phyloP scores from a whole-genome alignment of 2,888 invertebrate species.

The Apodemia mormo region DNA sequence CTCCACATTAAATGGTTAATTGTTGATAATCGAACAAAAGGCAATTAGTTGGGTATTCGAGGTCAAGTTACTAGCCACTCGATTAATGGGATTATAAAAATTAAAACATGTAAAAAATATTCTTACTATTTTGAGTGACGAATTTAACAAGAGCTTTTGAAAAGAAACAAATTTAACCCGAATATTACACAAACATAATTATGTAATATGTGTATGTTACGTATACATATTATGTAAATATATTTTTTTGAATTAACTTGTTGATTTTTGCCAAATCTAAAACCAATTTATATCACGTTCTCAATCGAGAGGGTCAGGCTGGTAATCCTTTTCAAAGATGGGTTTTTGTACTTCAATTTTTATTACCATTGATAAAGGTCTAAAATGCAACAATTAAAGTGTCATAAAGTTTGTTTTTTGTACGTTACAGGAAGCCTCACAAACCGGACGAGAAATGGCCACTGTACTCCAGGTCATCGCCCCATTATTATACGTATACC shows the following conservation, averaged over 20 bases:
- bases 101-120: too few relatives aligned
- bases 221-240: too few relatives aligned
- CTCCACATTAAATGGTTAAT: too few relatives aligned
- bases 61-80: too few relatives aligned
- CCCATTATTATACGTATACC: conserved; percentile 94
- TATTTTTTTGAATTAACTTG: conserved; percentile 11
- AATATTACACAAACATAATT: too few relatives aligned
- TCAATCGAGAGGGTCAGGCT: background rate
- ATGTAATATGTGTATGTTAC: too few relatives aligned
- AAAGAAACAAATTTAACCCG: too few relatives aligned
- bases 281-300: conserved; percentile 4
- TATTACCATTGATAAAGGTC: background rate
- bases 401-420: background rate
- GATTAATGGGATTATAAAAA: too few relatives aligned
- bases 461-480: conserved; percentile 90
- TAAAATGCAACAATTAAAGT: background rate
- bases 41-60: too few relatives aligned
- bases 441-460: conserved; percentile 92
- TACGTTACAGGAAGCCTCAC: conserved; percentile 79
- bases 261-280: conserved; percentile 8
- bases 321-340: background rate
- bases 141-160: too few relatives aligned
- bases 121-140: too few relatives aligned
- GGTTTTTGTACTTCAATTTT: background rate
- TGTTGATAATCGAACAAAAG: too few relatives aligned